Percentiles rank a stretch among this genome's conserved stretches.
Conservation (phyloP, 2,888 invertebrate species). For the Stenolophus ochropezus region DNA sequence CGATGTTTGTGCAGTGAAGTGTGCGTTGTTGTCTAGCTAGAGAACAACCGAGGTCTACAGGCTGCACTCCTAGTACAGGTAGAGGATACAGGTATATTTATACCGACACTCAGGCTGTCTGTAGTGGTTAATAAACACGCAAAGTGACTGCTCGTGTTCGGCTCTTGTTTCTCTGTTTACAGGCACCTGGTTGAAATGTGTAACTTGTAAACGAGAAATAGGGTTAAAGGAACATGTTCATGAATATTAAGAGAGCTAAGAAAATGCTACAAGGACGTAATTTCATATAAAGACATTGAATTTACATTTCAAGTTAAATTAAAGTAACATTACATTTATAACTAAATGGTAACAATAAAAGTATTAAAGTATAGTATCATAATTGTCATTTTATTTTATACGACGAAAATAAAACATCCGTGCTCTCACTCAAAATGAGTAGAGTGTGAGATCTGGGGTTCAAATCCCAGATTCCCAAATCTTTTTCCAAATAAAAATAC, state of each 20-base stretch:
- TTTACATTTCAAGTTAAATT: too few species aligned
- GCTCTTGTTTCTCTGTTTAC: background rate
- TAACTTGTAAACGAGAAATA: background rate
- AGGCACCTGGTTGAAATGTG: background rate
- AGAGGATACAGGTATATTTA: background rate
- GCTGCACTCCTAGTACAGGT: background rate
- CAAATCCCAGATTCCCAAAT: too few species aligned
- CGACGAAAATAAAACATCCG: too few species aligned
- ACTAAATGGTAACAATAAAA: too few species aligned
- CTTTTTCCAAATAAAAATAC: too few species aligned
- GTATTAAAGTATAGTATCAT: too few species aligned
- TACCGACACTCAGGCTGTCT: background rate
- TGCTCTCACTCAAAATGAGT: too few species aligned
- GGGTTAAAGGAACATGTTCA: background rate
- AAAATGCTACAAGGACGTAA: too few species aligned
- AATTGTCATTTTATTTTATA: too few species aligned
- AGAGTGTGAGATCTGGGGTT: too few species aligned
- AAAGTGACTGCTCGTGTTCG: background rate
- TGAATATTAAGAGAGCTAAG: background rate
- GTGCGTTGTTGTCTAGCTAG: background rate
- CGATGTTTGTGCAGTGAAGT: background rate
- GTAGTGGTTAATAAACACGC: constrained; percentile 15
- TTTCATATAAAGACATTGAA: too few species aligned
- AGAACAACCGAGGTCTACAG: background rate
- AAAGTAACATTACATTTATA: too few species aligned